Evolutionary conservation across 2,797 vertebrate genomes (phyloP), one percentile per base, ranked within the genome.

Genomic region (Melanotaenia boesemani): DNA sequence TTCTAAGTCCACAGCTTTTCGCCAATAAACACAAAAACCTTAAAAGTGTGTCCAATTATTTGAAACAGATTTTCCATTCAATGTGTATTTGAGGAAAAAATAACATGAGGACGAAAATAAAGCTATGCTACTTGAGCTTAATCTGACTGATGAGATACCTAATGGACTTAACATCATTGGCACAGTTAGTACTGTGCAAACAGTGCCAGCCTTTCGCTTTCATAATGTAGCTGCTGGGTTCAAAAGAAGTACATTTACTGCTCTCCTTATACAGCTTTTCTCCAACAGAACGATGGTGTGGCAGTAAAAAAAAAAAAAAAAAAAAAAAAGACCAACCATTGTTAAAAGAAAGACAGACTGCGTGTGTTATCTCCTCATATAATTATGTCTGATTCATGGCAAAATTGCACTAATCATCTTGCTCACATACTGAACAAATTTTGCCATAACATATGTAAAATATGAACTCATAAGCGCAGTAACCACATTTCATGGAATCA

Each of bases 141-240:
- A 80, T 74, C 74, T 63, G 69, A 72, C 63, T 86, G 80, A 84
- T 74, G 80, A 83, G 81, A 81, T 83, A 83, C 79, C 69, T 85
- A 59, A 75, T 67, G 57, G 86, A 87, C 75, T 78, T 76, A 76
- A 86, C 82, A 77, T 80, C 76, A 76, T 41, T 86, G 83, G 79
- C 87, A 76, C 55, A 81, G 74, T 81, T 61, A 69, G 63, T 37
- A 37, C 67, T 56, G 63, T 62, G 71, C 75, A 78, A 73, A 76
- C 67, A 69, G 50, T 54, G 74, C 86, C 76, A 85, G 68, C 65
- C 48, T 76, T 72, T 68, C 52, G 46, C 73, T 69, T 69, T 70
- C 13, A 22, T 70, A 72, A 71, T 60, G 56, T 76, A 73, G 81
- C 82, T 69, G 63, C 63, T 67, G 63, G 74, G 72, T 83, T 80